A percentile compares a stretch with the other conserved stretches of the same genome.
Evolutionary conservation across 2,888 invertebrate species (phyloP).

Genomic region (Lasioglossum lativentre): DNA sequence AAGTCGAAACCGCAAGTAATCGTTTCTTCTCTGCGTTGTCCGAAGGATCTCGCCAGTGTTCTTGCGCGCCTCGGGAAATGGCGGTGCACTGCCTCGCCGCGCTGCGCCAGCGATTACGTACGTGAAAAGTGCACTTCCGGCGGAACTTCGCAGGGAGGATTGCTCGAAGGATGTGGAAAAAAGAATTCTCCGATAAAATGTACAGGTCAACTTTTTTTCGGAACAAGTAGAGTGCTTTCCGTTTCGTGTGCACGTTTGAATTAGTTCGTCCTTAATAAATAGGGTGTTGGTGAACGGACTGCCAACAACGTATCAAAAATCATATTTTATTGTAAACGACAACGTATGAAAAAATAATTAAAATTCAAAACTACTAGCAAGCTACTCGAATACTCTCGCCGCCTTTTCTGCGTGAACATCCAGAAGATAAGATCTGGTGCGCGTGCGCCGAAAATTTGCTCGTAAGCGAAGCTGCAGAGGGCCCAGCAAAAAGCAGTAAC

Average conservation of each 20-base stretch:
- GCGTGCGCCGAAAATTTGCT: conserved; percentile 28
- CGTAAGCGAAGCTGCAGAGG: conserved; percentile 35
- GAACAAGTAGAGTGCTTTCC: conserved; percentile 75
- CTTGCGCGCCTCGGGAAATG: not conserved
- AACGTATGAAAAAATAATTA: no score
- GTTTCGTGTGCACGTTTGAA: not conserved
- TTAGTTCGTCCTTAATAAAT: no score
- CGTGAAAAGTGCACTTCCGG: conserved; percentile 13
- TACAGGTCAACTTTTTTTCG: not conserved
- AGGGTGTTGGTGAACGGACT: no score
- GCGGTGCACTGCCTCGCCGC: not conserved
- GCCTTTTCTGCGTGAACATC: conserved; percentile 54
- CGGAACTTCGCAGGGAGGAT: conserved; percentile 3
- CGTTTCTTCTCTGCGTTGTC: not conserved
- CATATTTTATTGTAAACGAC: no score
- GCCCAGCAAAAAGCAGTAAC: conserved; percentile 50
- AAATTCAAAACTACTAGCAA: no score
- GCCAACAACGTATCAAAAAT: no score
- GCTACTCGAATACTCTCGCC: not conserved
- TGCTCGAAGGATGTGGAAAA: not conserved
- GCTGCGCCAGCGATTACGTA: conserved; percentile 1
- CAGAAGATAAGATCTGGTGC: conserved; percentile 64
- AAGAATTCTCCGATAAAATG: not conserved
- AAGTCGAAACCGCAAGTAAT: conserved; percentile 16
- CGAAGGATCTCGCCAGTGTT: not conserved